Base-by-base conservation (phyloP, 2,797 vertebrate species). In the Euthynnus affinis region DNA sequence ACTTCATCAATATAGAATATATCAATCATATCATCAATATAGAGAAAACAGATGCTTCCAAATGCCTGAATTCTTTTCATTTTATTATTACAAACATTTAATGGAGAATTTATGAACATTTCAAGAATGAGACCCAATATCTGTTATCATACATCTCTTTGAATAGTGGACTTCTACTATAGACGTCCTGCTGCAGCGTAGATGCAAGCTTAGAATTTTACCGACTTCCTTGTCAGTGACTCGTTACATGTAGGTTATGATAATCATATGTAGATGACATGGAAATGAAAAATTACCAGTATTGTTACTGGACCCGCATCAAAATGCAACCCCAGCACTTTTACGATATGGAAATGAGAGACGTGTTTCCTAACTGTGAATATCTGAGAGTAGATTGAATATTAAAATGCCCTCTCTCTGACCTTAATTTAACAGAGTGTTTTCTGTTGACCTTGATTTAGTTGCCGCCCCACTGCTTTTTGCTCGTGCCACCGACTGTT, bases 221-320 rank as follows among this genome's bases (percentile, higher is more conserved):
- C 23, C n/a, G 18, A 55, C 64, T 53, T 62, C 8, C 17, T 42
- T 63, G 53, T 53, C 44, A 63, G 1, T 56, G 48, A 77, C 62
- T 64, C 17, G n/a, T 70, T 55, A 71, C 62, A 76, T 74, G 62
- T 64, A 34, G 74, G 76, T 78, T 83, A 67, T 84, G 78, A 86
- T 84, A 78, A 89, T 89, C 22, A 71, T 77, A 90, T 89, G 87
- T 70, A 86, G 84, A 90, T 84, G 61, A n/a, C 60, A 86, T 90
- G 84, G 80, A 91, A 86, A 90, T 89, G 67, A 78, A 82, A 79
- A 80, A 82, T 81, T 74, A 76, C 62, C 61, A 27, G 53, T 18
- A 42, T 75, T 85, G 76, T 90, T 84, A 79, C 49, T 42, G 23
- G 55, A 62, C 55, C 48, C 56, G 29, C 57, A 61, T 81, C 32